phyloP scores from a whole-genome alignment of 2,797 vertebrate species.

The Agapornis canus region DNA sequence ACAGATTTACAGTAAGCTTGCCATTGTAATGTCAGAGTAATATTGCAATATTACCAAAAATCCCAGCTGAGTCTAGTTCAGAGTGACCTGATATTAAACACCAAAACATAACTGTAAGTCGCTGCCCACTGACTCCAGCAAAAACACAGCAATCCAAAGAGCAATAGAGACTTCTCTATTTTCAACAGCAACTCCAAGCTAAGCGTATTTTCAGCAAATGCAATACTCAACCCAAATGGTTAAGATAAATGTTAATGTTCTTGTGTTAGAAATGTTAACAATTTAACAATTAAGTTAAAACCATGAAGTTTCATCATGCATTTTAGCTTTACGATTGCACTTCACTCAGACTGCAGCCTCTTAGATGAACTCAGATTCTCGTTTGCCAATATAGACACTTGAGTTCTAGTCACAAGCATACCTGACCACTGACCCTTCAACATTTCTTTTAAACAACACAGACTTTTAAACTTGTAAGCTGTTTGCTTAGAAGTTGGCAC shows the following conservation, averaged over 20 bases:
- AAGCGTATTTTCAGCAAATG: background rate
- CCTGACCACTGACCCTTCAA: background rate
- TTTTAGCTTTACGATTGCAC: background rate
- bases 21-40: background rate
- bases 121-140: background rate
- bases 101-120: background rate
- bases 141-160: background rate
- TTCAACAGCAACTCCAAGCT: background rate
- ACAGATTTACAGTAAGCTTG: constrained; percentile 10
- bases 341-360: background rate
- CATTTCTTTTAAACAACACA: background rate
- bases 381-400: background rate
- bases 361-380: background rate
- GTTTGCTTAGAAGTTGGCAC: background rate
- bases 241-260: too few species aligned
- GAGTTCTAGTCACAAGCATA: background rate
- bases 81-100: background rate
- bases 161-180: background rate
- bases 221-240: background rate
- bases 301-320: rapidly evolving
- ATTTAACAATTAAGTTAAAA: background rate
- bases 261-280: too few species aligned
- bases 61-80: background rate
- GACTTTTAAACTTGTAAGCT: background rate
- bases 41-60: background rate